phyloP scores from a whole-genome alignment of 1,140 invertebrate species.

The Drosophila watanabei region DNA sequence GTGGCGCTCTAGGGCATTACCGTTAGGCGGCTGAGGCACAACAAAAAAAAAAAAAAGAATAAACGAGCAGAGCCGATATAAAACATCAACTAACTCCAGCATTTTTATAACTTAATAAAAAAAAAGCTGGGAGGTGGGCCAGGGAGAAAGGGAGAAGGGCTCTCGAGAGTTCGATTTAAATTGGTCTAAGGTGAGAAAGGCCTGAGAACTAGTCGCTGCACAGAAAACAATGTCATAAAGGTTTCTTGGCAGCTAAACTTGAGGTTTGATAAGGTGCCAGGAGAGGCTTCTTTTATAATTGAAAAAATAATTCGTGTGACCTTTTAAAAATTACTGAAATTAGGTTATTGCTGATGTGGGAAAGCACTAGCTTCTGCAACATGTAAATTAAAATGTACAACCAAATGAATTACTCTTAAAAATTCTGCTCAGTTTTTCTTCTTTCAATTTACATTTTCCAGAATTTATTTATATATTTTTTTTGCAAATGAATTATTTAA shows the following conservation, averaged over 20 bases:
- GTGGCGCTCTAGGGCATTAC: constrained; percentile 60
- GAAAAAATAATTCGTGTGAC: neutral
- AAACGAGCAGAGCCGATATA: constrained; percentile 33
- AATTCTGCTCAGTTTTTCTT: neutral
- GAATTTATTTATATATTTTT: neutral
- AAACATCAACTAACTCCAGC: constrained; percentile 51
- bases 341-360: neutral
- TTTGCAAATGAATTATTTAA: neutral
- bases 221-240: constrained; percentile 46
- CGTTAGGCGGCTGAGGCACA: constrained; percentile 62
- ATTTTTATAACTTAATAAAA: constrained; percentile 83
- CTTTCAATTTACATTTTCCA: neutral
- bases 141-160: constrained; percentile 14
- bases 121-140: constrained; percentile 34
- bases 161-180: constrained; percentile 69
- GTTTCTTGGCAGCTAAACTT: neutral
- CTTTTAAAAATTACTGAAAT: neutral
- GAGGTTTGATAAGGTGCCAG: neutral
- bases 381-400: too few relatives aligned
- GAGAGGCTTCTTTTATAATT: neutral
- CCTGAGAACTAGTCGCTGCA: constrained; percentile 51
- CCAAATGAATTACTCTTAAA: neutral
- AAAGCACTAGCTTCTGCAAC: too few relatives aligned
- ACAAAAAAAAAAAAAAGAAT: constrained; percentile 25
- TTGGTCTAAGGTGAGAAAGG: constrained; percentile 60